A percentile compares a stretch with the other conserved stretches of the same genome.
phyloP scores from a whole-genome alignment of 2,797 vertebrate genomes.

The Gymnodraco acuticeps region DNA sequence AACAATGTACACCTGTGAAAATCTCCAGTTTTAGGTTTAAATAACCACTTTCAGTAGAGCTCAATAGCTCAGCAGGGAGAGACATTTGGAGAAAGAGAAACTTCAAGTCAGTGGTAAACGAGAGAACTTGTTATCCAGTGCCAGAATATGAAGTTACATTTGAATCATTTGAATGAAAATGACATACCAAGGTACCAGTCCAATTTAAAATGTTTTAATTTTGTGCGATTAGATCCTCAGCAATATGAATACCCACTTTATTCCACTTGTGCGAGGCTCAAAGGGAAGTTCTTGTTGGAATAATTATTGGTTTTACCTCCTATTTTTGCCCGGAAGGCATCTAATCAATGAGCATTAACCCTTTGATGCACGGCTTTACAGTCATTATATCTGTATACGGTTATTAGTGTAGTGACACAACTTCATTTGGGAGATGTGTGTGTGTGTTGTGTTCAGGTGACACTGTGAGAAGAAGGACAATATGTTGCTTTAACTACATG shows the following conservation, averaged over 20 bases:
- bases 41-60: background rate
- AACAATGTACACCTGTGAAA: background rate
- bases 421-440: background rate
- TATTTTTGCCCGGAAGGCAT: background rate
- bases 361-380: too few species aligned
- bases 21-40: background rate
- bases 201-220: background rate
- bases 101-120: too few species aligned
- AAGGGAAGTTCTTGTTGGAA: background rate
- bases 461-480: slow-evolving; percentile 2
- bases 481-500: background rate
- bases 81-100: too few species aligned
- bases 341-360: too few species aligned
- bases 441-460: slow-evolving; percentile 3
- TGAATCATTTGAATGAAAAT: background rate
- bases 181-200: background rate
- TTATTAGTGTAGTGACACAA: background rate
- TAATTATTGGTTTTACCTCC: background rate
- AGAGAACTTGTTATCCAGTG: background rate
- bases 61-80: slow-evolving; percentile 2
- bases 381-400: background rate
- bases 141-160: background rate
- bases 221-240: background rate
- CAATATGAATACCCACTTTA: background rate
- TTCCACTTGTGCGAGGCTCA: background rate